A percentile compares a stretch with the other conserved stretches of the same genome.
Evolutionary conservation across 2,797 vertebrate genomes (phyloP).

Genomic region (Vireo griseus): DNA sequence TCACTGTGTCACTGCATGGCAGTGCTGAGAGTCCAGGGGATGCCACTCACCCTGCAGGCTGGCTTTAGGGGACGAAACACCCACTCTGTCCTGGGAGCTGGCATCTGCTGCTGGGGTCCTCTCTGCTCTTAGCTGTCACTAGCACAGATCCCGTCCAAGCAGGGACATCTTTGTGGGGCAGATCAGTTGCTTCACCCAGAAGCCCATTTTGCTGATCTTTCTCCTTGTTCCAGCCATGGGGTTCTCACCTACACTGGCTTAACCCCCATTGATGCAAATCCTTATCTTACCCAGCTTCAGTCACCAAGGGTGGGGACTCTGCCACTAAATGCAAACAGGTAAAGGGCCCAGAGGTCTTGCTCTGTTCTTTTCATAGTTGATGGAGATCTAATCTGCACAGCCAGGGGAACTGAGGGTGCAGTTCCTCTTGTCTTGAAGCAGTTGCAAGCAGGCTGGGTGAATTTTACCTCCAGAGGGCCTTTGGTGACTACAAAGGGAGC

Average conservation of each 20-base stretch:
- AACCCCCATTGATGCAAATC: neutral
- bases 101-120: neutral
- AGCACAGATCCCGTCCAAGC: neutral
- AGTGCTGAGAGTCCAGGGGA: neutral
- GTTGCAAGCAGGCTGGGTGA: neutral
- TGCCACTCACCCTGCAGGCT: accelerated
- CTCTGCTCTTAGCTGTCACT: neutral
- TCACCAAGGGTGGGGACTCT: neutral
- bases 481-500: neutral
- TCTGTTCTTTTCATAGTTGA: neutral
- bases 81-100: neutral
- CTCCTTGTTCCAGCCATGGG: neutral
- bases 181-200: neutral
- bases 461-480: conserved; percentile 25
- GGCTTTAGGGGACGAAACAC: neutral
- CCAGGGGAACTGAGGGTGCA: neutral
- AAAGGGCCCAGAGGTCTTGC: neutral
- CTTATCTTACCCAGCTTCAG: neutral
- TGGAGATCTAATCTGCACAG: neutral
- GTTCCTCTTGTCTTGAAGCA: neutral
- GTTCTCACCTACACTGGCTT: neutral
- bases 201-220: neutral
- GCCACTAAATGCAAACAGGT: neutral
- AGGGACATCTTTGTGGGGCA: neutral
- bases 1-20: neutral